Conservation (phyloP, 2,113 vertebrate genomes). For the Isichthys henryi region DNA sequence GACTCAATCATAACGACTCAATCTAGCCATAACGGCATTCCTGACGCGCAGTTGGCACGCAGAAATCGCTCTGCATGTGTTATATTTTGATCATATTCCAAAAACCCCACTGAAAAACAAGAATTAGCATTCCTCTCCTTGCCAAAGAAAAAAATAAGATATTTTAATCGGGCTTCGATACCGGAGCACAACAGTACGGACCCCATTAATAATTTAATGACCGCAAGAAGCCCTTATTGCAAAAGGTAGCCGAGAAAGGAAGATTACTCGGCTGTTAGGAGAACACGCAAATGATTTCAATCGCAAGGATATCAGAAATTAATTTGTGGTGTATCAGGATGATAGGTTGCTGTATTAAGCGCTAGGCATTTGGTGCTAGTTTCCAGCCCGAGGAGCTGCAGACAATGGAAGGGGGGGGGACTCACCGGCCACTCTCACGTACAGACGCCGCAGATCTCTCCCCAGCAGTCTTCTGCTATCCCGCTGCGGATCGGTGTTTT, state of each 20-base stretch:
- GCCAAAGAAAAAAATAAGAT: neutral
- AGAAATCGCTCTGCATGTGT: neutral
- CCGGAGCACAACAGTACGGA: neutral
- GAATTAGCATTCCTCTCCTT: neutral
- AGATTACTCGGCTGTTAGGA: neutral
- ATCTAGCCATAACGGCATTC: neutral
- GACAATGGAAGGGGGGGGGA: conserved; percentile 13
- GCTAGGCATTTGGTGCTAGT: neutral
- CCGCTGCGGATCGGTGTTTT: neutral
- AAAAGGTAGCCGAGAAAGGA: neutral
- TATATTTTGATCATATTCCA: neutral
- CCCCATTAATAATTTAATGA: neutral
- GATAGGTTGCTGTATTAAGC: neutral
- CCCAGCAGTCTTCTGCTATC: neutral
- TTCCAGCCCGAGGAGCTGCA: neutral
- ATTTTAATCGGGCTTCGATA: neutral
- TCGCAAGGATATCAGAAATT: neutral
- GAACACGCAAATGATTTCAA: neutral
- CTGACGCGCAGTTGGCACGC: neutral
- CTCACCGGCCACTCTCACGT: neutral
- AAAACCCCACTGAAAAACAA: neutral
- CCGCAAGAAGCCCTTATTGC: neutral
- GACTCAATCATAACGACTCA: neutral
- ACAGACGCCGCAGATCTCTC: neutral
- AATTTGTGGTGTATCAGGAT: neutral